A percentile compares a stretch with the other conserved stretches of the same genome.
phyloP scores from a whole-genome alignment of 2,888 invertebrate species.

The Digitonthophagus gazella region DNA sequence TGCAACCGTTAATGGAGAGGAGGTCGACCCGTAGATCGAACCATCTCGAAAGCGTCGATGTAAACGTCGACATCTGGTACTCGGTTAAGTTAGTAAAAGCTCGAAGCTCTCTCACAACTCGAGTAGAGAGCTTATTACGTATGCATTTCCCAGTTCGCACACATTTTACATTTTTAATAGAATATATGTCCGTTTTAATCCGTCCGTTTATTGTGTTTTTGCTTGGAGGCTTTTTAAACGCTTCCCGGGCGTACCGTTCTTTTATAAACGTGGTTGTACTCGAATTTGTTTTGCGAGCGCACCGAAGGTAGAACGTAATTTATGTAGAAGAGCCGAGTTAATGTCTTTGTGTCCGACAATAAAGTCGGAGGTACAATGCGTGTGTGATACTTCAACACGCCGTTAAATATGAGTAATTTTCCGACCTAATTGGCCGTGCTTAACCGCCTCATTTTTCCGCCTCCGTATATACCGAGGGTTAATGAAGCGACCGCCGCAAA shows the following conservation, averaged over 20 bases:
- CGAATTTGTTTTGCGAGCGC: background rate
- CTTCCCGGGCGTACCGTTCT: background rate
- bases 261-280: background rate
- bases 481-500: background rate
- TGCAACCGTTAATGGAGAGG: background rate
- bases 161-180: slow-evolving; percentile 51
- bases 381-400: background rate
- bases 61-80: background rate
- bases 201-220: slow-evolving; percentile 43
- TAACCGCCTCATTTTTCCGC: background rate
- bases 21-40: background rate
- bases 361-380: background rate
- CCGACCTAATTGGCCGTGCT: background rate
- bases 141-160: slow-evolving; percentile 48
- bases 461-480: background rate
- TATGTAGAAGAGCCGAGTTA: background rate
- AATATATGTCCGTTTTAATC: slow-evolving; percentile 48
- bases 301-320: background rate
- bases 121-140: slow-evolving; percentile 41
- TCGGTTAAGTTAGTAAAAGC: background rate
- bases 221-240: background rate
- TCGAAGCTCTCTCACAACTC: slow-evolving; percentile 2
- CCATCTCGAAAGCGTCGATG: background rate
- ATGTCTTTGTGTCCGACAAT: background rate
- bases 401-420: background rate